phyloP scores from a whole-genome alignment of 2,888 invertebrate genomes.

The Polydesmus complanatus region DNA sequence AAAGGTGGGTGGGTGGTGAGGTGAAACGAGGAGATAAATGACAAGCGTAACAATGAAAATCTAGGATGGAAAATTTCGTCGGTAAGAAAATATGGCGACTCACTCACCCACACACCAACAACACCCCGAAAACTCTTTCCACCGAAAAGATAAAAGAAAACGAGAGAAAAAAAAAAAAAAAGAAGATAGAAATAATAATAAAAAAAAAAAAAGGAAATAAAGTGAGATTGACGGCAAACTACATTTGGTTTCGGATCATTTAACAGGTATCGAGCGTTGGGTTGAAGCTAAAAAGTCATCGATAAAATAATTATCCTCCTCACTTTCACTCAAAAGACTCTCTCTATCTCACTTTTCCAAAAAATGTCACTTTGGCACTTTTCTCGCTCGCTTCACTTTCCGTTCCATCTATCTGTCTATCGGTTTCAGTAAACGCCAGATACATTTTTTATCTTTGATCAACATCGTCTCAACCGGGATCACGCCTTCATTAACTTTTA shows the following conservation, averaged over 20 bases:
- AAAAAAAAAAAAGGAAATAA: neutral
- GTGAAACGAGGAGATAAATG: neutral
- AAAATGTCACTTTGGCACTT: neutral
- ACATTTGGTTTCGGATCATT: conserved; percentile 16
- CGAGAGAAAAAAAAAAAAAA: neutral
- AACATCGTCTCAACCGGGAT: too few species aligned
- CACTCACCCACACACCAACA: too few species aligned
- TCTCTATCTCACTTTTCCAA: too few species aligned
- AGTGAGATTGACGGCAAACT: conserved; percentile 8
- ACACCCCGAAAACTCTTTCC: too few species aligned
- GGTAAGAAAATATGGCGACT: neutral
- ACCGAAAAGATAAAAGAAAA: neutral
- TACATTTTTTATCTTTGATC: too few species aligned
- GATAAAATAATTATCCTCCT: conserved; percentile 20
- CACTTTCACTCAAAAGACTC: conserved; percentile 13
- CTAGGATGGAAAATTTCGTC: neutral
- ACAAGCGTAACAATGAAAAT: neutral
- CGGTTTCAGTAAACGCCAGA: too few species aligned
- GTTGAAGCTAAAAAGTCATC: conserved; percentile 18
- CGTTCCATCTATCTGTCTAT: too few species aligned
- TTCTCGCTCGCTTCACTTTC: neutral
- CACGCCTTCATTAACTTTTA: too few species aligned
- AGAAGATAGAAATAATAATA: neutral
- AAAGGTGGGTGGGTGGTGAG: neutral
- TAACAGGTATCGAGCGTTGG: conserved; percentile 4